phyloP scores from a whole-genome alignment of 2,113 vertebrate species.

The Stercorarius parasiticus region DNA sequence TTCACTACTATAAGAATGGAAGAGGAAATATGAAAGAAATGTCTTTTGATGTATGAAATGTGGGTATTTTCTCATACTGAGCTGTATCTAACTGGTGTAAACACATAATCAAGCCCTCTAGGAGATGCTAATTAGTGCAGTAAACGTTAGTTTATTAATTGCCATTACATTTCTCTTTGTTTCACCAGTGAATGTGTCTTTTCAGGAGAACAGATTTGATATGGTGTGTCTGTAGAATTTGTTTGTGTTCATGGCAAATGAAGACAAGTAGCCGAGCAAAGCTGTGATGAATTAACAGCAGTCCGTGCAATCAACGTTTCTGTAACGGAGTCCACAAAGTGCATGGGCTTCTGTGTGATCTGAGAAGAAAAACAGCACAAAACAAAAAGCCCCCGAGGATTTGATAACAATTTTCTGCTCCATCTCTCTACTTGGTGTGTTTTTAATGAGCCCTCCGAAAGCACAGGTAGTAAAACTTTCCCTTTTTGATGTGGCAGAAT shows the following conservation, averaged over 20 bases:
- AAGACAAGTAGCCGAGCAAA: constrained; percentile 57
- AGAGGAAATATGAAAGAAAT: constrained; percentile 68
- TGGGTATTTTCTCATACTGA: constrained; percentile 74
- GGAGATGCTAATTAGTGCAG: constrained; percentile 75
- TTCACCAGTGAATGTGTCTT: constrained; percentile 65
- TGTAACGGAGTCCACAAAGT: constrained; percentile 40
- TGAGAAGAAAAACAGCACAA: constrained; percentile 35
- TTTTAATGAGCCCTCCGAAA: constrained; percentile 71
- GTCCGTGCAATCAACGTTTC: constrained; percentile 31
- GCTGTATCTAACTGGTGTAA: constrained; percentile 69
- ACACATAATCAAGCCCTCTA: constrained; percentile 69
- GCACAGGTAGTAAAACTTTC: constrained; percentile 69
- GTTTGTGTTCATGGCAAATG: constrained; percentile 53
- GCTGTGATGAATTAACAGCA: constrained; percentile 50
- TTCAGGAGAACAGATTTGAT: constrained; percentile 60
- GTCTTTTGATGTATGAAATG: constrained; percentile 74
- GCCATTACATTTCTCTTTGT: constrained; percentile 64
- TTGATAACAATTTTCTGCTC: constrained; percentile 66
- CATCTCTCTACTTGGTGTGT: constrained; percentile 33
- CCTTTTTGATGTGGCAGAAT: constrained; percentile 63
- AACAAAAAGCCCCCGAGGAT: constrained; percentile 26
- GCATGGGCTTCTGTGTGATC: constrained; percentile 17
- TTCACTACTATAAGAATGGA: constrained; percentile 47
- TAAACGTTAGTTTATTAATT: constrained; percentile 77
- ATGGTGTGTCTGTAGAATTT: constrained; percentile 39